These are phyloP conservation scores for human DNA, from an alignment of 2,113 vertebrate species.

Conservation along the genomic window GRCh38 chr2:205786001-205786500, in stretches of 20 bases:
- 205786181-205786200: background rate
- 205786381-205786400: background rate
- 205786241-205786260: conserved; percentile 54
- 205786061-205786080: conserved; percentile 42
- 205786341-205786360: conserved; percentile 27
- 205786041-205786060: conserved; percentile 61
- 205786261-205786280: conserved; percentile 54
- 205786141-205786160: conserved; percentile 60
- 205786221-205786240: conserved; percentile 52
- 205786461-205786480: conserved; percentile 39
- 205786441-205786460: conserved; percentile 52
- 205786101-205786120: conserved; percentile 55
- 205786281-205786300: conserved; percentile 45
- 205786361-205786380: conserved; percentile 35
- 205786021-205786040: conserved; percentile 58
- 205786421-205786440: conserved; percentile 34
- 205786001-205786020: conserved; percentile 42
- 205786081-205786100: conserved; percentile 51
- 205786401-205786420: conserved; percentile 48
- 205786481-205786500: background rate
- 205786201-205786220: conserved; percentile 46
- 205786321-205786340: conserved; percentile 44
- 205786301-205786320: conserved; percentile 52
- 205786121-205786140: conserved; percentile 63
- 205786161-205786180: conserved; percentile 62